phyloP scores from a whole-genome alignment of 64 coral and sea anemone genomes.

The Catalaphyllia jardinei region DNA sequence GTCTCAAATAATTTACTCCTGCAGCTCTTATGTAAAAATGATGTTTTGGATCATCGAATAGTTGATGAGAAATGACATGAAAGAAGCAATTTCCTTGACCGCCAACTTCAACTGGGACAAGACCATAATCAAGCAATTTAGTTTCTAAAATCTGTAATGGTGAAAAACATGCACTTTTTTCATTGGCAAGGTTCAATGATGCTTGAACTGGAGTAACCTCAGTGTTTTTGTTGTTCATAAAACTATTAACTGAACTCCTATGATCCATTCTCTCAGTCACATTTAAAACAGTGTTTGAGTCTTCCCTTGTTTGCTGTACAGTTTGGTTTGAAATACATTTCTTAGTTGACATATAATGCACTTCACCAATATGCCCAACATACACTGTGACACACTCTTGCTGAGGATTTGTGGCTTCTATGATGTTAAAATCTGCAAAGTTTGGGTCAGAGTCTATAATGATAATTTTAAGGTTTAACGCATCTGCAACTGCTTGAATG shows the following conservation, averaged over 20 bases:
- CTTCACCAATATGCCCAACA: too few species aligned
- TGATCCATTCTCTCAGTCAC: too few species aligned
- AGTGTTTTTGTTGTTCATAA: too few species aligned
- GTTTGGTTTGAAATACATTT: too few species aligned
- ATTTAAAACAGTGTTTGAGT: too few species aligned
- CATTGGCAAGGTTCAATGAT: not conserved
- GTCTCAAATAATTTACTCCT: not conserved
- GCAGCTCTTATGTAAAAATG: conserved; percentile 21
- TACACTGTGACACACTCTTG: too few species aligned
- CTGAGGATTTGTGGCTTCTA: too few species aligned
- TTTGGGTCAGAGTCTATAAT: not conserved
- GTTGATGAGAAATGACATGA: conserved; percentile 13
- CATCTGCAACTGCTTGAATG: conserved; percentile 29
- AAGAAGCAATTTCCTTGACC: conserved; percentile 1
- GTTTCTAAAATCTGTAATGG: not conserved
- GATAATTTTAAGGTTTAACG: conserved; percentile 12
- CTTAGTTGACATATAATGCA: too few species aligned
- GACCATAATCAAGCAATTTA: not conserved
- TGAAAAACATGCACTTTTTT: not conserved
- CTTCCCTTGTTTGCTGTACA: too few species aligned
- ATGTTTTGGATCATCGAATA: conserved; percentile 21
- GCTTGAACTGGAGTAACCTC: too few species aligned
- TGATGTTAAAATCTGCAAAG: not conserved
- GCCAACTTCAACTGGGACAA: not conserved
- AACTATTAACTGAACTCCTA: too few species aligned